These are phyloP conservation scores for Centropus unirufus DNA, from an alignment of 2,113 vertebrate species.

Conservation along the genomic window DNA sequence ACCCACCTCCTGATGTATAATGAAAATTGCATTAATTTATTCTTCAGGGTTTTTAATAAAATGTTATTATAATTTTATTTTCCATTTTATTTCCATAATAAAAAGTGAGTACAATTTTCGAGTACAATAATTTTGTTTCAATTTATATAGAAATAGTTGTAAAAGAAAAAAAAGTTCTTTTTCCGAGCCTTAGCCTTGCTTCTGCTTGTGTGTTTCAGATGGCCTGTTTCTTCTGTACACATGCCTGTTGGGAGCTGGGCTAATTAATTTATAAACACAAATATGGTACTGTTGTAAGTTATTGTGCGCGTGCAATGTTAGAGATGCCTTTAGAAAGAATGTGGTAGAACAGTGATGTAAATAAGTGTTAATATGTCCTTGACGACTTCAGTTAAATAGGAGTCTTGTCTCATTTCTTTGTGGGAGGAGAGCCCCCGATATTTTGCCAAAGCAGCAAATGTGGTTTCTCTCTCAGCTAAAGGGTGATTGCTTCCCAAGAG, in stretches of 20 bases:
- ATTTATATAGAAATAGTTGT: background rate
- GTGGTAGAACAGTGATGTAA: background rate
- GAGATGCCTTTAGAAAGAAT: background rate
- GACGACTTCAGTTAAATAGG: background rate
- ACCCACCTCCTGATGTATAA: background rate
- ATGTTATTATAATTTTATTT: background rate
- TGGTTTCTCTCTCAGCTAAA: slow-evolving; percentile 37
- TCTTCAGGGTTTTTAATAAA: background rate
- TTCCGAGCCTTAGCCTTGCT: background rate
- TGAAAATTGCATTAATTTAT: background rate
- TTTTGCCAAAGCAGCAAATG: slow-evolving; percentile 37
- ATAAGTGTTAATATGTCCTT: background rate
- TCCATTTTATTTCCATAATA: too few species aligned
- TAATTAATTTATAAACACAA: background rate
- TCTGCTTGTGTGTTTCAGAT: background rate
- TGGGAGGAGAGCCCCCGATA: background rate
- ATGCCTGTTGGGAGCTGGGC: accelerated
- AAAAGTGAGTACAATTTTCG: background rate
- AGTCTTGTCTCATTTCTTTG: background rate
- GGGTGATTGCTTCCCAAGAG: slow-evolving; percentile 43
- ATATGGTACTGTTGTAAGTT: background rate
- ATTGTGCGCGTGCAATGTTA: background rate
- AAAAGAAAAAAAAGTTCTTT: background rate
- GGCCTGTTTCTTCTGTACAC: accelerated
- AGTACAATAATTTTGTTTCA: background rate